These are phyloP conservation scores for Trachythela sp. DNA, from an alignment of 64 coral and sea anemone species.

Conservation along the genomic window DNA sequence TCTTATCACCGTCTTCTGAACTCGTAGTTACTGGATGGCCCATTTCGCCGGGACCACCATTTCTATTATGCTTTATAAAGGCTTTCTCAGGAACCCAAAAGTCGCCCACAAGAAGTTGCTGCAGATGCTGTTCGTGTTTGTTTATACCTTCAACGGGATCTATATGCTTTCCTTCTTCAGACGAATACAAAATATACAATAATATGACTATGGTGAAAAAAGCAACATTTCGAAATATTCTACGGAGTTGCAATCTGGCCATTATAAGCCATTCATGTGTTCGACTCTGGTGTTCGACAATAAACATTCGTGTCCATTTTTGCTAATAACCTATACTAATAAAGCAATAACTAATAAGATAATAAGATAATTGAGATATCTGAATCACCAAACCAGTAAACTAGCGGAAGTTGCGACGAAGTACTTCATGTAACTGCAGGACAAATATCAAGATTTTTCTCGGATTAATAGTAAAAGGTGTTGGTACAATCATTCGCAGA, in stretches of 20 bases:
- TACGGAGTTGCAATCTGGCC: conserved; percentile 1
- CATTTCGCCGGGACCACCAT: conserved; percentile 56
- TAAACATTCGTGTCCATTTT: no score
- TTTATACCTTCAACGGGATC: neutral
- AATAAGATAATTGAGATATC: no score
- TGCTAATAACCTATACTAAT: no score
- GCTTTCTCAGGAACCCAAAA: conserved; percentile 82
- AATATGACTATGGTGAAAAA: neutral
- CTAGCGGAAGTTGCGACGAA: no score
- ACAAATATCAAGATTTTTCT: no score
- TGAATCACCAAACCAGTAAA: no score
- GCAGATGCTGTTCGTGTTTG: neutral
- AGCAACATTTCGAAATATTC: neutral
- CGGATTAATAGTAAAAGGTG: no score
- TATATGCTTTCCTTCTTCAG: neutral
- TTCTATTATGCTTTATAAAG: neutral
- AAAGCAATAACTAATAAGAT: no score
- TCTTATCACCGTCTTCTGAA: conserved; percentile 55
- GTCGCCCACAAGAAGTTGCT: conserved; percentile 51
- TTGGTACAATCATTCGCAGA: no score
- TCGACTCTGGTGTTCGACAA: no score
- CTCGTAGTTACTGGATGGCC: conserved; percentile 74
- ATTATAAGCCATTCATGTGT: neutral
- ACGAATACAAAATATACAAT: neutral
- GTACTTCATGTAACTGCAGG: no score